phyloP scores from a whole-genome alignment of 2,888 invertebrate species.

The Resseliella maxima region DNA sequence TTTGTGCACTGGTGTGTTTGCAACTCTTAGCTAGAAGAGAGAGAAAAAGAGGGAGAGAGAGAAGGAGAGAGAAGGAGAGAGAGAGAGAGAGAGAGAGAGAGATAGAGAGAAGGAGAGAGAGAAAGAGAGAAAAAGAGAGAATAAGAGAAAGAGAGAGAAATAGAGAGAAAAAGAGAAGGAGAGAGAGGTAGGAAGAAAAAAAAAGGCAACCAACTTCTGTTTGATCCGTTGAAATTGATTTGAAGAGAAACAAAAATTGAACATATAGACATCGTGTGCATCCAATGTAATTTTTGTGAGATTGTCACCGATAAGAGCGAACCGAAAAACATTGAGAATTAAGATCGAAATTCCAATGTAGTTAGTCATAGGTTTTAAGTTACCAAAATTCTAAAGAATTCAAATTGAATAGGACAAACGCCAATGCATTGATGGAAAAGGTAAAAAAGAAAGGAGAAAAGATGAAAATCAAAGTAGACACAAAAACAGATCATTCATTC shows the following conservation, averaged over 20 bases:
- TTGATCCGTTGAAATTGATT: neutral
- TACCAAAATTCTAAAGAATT: neutral
- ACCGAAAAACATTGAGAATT: neutral
- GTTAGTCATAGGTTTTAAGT: conserved; percentile 6
- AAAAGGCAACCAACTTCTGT: neutral
- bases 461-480: neutral
- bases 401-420: neutral
- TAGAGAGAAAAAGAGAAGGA: neutral
- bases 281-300: neutral
- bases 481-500: neutral
- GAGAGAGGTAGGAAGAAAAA: neutral
- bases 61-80: neutral
- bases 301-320: neutral
- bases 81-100: neutral
- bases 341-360: neutral
- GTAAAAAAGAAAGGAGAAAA: neutral
- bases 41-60: neutral
- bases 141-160: neutral
- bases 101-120: neutral
- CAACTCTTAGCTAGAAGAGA: too few relatives aligned
- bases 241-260: neutral
- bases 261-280: neutral
- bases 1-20: neutral
- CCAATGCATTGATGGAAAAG: neutral
- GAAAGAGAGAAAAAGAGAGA: neutral